Evolutionary conservation across 2,888 invertebrate genomes (phyloP).

Genomic region (Drosophila anceps): DNA sequence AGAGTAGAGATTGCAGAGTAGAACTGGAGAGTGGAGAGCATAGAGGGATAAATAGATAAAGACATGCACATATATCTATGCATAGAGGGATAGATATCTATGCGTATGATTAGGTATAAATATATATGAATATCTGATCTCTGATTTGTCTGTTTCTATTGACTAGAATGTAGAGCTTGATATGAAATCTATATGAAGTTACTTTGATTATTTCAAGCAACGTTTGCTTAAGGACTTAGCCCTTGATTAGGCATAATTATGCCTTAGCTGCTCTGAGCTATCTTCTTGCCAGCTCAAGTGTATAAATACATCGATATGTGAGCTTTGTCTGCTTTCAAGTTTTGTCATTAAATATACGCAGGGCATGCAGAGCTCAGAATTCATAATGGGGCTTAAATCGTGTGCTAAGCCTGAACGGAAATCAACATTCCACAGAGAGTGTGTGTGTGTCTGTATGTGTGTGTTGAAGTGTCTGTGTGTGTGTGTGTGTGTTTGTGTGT

Average conservation of each 20-base stretch:
- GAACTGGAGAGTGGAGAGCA: neutral
- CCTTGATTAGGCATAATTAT: conserved; percentile 1
- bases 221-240: neutral
- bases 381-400: conserved; percentile 36
- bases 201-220: neutral
- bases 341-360: neutral
- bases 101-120: neutral
- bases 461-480: conserved; percentile 5
- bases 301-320: neutral
- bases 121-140: neutral
- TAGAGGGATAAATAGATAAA: neutral
- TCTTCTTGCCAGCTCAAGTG: neutral
- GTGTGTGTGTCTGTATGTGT: conserved; percentile 10
- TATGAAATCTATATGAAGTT: neutral
- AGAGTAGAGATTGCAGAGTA: neutral
- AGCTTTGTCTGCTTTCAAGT: conserved; percentile 9
- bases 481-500: conserved; percentile 4
- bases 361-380: neutral
- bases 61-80: neutral
- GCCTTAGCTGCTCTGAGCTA: neutral
- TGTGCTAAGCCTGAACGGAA: conserved; percentile 50
- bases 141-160: too few species aligned
- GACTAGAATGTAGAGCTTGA: too few species aligned
- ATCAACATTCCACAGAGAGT: conserved; percentile 39
- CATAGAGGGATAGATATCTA: too few species aligned